These are phyloP conservation scores for Hemicordylus capensis DNA, from an alignment of 2,113 vertebrate species.

Conservation along the genomic window DNA sequence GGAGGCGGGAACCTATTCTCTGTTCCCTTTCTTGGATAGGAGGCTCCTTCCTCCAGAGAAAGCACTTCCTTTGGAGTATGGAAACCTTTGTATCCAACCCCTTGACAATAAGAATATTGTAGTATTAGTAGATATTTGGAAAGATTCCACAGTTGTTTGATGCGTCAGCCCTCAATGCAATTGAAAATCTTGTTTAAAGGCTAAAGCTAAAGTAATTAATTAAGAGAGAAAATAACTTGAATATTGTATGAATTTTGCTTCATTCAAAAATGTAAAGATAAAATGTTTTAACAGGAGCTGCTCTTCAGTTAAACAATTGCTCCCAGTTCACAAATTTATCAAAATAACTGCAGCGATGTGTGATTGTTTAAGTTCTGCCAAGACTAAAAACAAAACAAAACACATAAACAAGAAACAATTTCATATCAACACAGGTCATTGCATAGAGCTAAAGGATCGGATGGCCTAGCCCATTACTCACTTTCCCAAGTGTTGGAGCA, in stretches of 20 bases:
- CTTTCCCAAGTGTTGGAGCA: slow-evolving; percentile 83
- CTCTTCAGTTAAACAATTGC: slow-evolving; percentile 46
- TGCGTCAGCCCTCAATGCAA: slow-evolving; percentile 51
- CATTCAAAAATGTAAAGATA: no score
- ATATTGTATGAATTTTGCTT: no score
- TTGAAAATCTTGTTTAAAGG: slow-evolving; percentile 42
- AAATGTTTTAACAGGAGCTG: slow-evolving; percentile 27
- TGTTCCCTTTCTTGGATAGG: no score
- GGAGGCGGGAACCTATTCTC: no score
- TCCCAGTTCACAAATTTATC: slow-evolving; percentile 50
- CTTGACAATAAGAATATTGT: slow-evolving; percentile 17
- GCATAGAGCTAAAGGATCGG: slow-evolving; percentile 64
- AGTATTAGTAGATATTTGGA: slow-evolving; percentile 43
- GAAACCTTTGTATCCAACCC: no score
- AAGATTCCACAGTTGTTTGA: slow-evolving; percentile 43
- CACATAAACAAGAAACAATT: slow-evolving; percentile 53
- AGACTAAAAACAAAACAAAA: slow-evolving; percentile 51
- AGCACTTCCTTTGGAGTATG: not conserved
- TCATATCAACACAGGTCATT: slow-evolving; percentile 57
- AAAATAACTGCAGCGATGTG: slow-evolving; percentile 43
- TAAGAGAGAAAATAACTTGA: slow-evolving; percentile 48
- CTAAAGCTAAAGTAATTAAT: slow-evolving; percentile 45
- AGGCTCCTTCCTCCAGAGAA: not conserved
- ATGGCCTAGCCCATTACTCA: slow-evolving; percentile 75
- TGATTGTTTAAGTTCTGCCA: not conserved